These are phyloP conservation scores for Piliocolobus tephrosceles DNA, from an alignment of 2,113 vertebrate genomes.

Conservation along the genomic window DNA sequence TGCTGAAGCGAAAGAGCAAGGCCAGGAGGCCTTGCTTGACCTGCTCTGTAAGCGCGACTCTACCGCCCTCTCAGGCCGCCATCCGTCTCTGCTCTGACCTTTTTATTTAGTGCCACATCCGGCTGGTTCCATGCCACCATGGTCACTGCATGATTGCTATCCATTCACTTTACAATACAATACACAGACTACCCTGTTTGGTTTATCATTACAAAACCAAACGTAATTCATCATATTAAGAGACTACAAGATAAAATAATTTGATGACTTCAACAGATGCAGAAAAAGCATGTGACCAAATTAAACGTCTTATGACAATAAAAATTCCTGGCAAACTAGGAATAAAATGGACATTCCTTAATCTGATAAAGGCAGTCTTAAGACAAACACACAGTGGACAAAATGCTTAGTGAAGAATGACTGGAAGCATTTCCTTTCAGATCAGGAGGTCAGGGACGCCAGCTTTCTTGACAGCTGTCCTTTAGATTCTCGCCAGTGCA, in stretches of 20 bases:
- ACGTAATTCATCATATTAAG: not conserved
- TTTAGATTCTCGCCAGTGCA: not conserved
- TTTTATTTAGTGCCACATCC: not conserved
- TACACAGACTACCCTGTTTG: not conserved
- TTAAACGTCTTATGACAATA: not conserved
- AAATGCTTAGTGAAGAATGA: not conserved
- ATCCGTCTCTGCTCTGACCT: not conserved
- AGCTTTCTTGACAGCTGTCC: not conserved
- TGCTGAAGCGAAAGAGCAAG: no score
- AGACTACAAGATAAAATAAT: not conserved
- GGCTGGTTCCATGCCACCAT: not conserved
- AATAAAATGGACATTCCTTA: not conserved
- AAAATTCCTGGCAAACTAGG: not conserved
- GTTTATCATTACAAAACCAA: not conserved
- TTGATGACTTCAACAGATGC: not conserved
- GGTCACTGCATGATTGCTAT: not conserved
- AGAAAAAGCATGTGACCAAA: not conserved
- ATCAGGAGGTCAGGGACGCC: not conserved
- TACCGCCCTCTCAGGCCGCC: not conserved
- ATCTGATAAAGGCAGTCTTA: not conserved
- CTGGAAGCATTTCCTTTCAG: not conserved
- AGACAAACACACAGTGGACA: not conserved
- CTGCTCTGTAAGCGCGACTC: no score
- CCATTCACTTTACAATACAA: not conserved
- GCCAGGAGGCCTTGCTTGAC: rapidly evolving